Conservation (phyloP, 2,888 invertebrate genomes). For the Eilema caniola region DNA sequence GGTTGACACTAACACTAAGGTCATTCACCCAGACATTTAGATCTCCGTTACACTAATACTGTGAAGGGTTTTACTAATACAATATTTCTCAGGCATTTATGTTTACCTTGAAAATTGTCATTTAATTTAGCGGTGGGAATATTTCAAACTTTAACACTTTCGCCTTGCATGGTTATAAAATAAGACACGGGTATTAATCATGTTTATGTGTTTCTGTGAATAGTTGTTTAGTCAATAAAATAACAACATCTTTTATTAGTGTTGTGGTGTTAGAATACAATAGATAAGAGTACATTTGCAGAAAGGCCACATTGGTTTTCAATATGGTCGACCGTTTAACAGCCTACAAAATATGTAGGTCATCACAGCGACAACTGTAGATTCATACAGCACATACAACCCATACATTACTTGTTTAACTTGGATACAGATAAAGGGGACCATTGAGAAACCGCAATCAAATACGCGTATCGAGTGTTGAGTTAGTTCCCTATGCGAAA, state of each 20-base stretch:
- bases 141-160: conserved; percentile 1
- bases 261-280: neutral
- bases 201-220: neutral
- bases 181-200: neutral
- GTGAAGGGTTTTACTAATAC: conserved; percentile 10
- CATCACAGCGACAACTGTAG: too few species aligned
- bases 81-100: conserved; percentile 13
- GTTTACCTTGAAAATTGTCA: conserved; percentile 5
- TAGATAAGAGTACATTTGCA: neutral
- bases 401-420: too few species aligned
- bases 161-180: conserved; percentile 4
- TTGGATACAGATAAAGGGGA: too few species aligned
- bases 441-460: too few species aligned
- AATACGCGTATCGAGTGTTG: too few species aligned
- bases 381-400: too few species aligned
- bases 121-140: neutral
- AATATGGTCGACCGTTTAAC: too few species aligned
- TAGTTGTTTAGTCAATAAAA: too few species aligned
- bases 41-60: neutral
- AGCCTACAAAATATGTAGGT: too few species aligned
- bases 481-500: too few species aligned
- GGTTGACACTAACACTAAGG: conserved; percentile 20
- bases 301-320: neutral
- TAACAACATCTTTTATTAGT: too few species aligned
- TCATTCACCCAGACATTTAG: conserved; percentile 30